phyloP scores from a whole-genome alignment of 2,888 invertebrate genomes.

The Eupithecia pulchellata region DNA sequence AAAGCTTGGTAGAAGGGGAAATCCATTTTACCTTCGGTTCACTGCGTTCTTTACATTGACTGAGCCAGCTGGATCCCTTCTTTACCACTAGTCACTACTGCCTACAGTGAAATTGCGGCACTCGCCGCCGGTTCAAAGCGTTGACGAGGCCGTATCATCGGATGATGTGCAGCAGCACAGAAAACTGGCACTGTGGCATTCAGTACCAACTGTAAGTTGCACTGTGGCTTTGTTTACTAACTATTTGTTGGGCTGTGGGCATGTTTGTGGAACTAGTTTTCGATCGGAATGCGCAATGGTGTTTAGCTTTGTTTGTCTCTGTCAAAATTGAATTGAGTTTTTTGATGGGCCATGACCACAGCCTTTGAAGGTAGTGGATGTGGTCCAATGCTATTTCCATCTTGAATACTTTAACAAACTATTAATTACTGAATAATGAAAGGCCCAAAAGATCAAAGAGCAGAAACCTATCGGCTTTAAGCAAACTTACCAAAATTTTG shows the following conservation, averaged over 20 bases:
- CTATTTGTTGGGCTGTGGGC: slow-evolving; percentile 18
- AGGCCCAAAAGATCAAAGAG: background rate
- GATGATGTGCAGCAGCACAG: slow-evolving; percentile 63
- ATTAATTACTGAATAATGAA: background rate
- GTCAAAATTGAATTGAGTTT: slow-evolving; percentile 9
- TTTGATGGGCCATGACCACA: background rate
- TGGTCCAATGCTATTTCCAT: background rate
- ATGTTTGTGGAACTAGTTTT: slow-evolving; percentile 45
- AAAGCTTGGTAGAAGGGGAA: background rate
- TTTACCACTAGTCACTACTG: background rate
- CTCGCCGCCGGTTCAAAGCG: slow-evolving; percentile 71
- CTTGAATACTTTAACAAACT: background rate
- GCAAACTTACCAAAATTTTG: background rate
- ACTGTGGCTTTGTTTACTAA: slow-evolving; percentile 19
- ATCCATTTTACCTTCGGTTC: background rate
- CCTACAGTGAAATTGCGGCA: slow-evolving; percentile 67
- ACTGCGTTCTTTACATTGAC: slow-evolving; percentile 3
- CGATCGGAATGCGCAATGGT: slow-evolving; percentile 38
- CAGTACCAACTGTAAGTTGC: slow-evolving; percentile 8
- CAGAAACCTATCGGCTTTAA: background rate
- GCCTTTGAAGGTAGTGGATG: background rate
- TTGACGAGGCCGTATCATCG: slow-evolving; percentile 64
- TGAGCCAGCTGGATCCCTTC: slow-evolving; percentile 22
- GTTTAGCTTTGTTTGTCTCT: slow-evolving; percentile 23
- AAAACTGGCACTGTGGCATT: background rate